Evolutionary conservation across 1,140 invertebrate species (phyloP).

Genomic region (Diabrotica undecimpunctata): DNA sequence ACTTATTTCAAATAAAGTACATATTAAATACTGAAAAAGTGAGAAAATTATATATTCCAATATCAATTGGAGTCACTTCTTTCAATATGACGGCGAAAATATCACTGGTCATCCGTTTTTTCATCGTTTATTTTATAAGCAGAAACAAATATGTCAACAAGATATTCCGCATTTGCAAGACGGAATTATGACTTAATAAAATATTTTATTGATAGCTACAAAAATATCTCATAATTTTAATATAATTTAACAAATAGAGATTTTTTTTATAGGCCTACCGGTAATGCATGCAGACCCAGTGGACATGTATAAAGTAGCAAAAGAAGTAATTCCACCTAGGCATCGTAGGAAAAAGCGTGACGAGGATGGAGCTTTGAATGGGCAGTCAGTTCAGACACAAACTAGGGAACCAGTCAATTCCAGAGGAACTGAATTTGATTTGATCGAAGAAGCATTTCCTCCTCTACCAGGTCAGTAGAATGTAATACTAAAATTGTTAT

Average conservation of each 20-base stretch:
- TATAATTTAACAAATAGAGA: neutral
- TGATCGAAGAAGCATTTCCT: constrained; percentile 77
- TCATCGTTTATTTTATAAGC: too few relatives aligned
- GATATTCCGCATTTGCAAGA: too few relatives aligned
- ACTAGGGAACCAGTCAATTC: constrained; percentile 15
- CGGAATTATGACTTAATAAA: too few relatives aligned
- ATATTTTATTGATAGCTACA: too few relatives aligned
- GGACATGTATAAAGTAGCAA: constrained; percentile 28
- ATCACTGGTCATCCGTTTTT: too few relatives aligned
- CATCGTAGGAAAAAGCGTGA: constrained; percentile 50
- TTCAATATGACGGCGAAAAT: too few relatives aligned
- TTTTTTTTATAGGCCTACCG: constrained; percentile 13
- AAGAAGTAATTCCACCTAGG: constrained; percentile 38
- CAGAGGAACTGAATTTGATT: constrained; percentile 66
- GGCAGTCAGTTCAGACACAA: constrained; percentile 19
- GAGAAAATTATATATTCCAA: too few relatives aligned
- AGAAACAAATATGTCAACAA: too few relatives aligned
- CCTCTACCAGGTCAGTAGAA: constrained; percentile 63
- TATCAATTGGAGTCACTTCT: too few relatives aligned
- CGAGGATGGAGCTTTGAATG: constrained; percentile 39
- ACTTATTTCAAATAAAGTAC: too few relatives aligned
- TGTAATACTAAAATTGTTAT: neutral
- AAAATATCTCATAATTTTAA: too few relatives aligned
- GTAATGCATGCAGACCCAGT: constrained; percentile 21
- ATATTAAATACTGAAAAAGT: too few relatives aligned